These are phyloP conservation scores for Mizuhopecten yessoensis DNA, from an alignment of 1,140 invertebrate species.

Conservation along the genomic window DNA sequence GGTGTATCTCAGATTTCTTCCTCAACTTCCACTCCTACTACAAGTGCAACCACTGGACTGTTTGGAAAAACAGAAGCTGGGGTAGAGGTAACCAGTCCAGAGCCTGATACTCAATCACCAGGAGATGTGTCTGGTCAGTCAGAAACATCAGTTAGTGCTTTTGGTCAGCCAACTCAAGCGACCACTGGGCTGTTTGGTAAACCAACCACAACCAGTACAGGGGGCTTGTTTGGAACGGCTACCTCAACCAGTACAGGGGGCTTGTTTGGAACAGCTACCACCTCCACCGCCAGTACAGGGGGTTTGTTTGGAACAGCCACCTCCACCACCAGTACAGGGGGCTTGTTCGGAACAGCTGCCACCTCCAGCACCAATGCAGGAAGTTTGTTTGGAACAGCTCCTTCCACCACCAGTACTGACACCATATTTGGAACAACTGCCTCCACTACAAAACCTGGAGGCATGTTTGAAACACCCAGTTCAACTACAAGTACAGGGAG, in stretches of 20 bases:
- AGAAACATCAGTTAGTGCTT: not conserved
- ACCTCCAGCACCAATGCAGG: not conserved
- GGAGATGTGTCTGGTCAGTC: not conserved
- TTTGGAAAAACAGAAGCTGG: constrained; percentile 34
- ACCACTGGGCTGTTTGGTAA: constrained; percentile 43
- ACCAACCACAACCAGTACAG: constrained; percentile 32
- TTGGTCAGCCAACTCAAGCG: not conserved
- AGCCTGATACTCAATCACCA: not conserved
- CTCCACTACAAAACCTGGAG: not conserved
- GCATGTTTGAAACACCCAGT: constrained; percentile 56
- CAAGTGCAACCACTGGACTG: not conserved
- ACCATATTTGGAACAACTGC: constrained; percentile 54
- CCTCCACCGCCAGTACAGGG: constrained; percentile 30
- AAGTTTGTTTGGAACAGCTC: constrained; percentile 52
- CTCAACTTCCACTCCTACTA: not conserved
- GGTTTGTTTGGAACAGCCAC: constrained; percentile 50
- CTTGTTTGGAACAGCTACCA: constrained; percentile 46
- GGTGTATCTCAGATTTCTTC: not conserved
- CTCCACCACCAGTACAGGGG: constrained; percentile 33
- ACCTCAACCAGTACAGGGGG: constrained; percentile 14
- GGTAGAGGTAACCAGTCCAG: constrained; percentile 30
- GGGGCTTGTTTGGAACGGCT: constrained; percentile 54
- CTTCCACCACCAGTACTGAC: constrained; percentile 52
- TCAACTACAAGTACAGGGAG: constrained; percentile 34
- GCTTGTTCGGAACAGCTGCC: constrained; percentile 42